These are phyloP conservation scores for Andrena flavipes DNA, from an alignment of 2,888 invertebrate genomes.

Conservation along the genomic window DNA sequence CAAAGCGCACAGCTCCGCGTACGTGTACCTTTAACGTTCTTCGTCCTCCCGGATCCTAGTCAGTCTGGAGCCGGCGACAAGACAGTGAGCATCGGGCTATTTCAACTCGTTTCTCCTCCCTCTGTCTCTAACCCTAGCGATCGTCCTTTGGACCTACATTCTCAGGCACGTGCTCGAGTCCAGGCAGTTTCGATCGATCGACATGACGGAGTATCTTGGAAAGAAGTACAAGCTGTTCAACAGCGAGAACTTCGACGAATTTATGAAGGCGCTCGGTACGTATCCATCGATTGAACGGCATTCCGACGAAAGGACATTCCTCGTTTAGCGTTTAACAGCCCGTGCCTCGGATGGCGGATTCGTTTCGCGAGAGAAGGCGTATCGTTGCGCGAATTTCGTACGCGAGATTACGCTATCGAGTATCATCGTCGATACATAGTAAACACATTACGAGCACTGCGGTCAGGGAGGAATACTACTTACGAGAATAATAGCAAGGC, in stretches of 20 bases:
- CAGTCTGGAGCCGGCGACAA: constrained; percentile 59
- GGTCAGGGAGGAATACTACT: constrained; percentile 4
- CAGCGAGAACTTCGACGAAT: constrained; percentile 95
- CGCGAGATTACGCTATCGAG: not conserved
- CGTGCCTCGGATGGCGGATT: not conserved
- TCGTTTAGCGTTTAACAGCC: not conserved
- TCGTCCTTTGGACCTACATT: constrained; percentile 33
- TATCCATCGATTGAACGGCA: constrained; percentile 58
- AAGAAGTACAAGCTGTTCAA: constrained; percentile 93
- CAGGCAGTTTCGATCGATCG: constrained; percentile 50
- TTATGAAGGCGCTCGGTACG: constrained; percentile 95
- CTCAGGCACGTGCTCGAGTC: constrained; percentile 47
- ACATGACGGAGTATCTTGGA: constrained; percentile 85
- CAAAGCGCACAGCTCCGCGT: constrained; percentile 35
- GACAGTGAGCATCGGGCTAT: constrained; percentile 41
- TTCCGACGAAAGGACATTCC: not conserved
- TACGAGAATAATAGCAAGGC: not conserved
- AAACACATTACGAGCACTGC: not conserved
- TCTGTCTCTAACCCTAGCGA: not conserved
- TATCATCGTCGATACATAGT: not conserved
- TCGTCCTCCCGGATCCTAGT: constrained; percentile 55
- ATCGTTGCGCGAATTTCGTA: not conserved
- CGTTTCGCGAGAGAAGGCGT: not conserved
- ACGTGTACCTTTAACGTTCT: constrained; percentile 56
- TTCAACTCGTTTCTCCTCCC: not conserved